These are phyloP conservation scores for Tyto alba DNA, from an alignment of 2,113 vertebrate species.

Conservation along the genomic window DNA sequence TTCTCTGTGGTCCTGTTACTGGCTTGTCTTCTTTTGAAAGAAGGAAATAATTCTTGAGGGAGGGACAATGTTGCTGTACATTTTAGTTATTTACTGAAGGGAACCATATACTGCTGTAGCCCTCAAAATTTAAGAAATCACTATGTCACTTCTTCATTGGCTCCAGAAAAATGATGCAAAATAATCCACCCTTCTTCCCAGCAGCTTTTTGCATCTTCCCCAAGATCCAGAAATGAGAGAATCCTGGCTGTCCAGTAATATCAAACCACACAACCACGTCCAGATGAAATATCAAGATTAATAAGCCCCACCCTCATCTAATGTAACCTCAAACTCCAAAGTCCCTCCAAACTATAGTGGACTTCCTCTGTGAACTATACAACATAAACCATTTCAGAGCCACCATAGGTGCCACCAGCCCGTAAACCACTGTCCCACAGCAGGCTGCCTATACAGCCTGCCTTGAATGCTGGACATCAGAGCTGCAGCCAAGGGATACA, in stretches of 20 bases:
- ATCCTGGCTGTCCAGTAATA: neutral
- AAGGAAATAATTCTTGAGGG: neutral
- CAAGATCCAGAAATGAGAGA: neutral
- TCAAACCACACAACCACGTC: neutral
- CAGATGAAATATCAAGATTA: neutral
- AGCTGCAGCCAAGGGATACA: neutral
- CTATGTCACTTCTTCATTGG: neutral
- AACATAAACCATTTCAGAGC: neutral
- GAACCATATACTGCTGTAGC: neutral
- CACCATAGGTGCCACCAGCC: neutral
- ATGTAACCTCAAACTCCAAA: neutral
- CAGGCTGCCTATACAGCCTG: accelerated
- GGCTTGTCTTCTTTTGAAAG: neutral
- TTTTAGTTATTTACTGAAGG: neutral
- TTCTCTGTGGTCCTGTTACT: neutral
- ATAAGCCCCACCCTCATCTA: neutral
- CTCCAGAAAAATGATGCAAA: neutral
- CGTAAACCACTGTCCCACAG: neutral
- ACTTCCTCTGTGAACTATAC: neutral
- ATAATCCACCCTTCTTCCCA: neutral
- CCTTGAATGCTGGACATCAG: neutral
- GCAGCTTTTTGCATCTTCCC: neutral
- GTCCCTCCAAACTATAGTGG: neutral
- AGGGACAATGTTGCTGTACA: neutral
- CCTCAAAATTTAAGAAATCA: neutral